Base-by-base conservation (phyloP, 2,113 vertebrate genomes). In the Corvus moneduloides region DNA sequence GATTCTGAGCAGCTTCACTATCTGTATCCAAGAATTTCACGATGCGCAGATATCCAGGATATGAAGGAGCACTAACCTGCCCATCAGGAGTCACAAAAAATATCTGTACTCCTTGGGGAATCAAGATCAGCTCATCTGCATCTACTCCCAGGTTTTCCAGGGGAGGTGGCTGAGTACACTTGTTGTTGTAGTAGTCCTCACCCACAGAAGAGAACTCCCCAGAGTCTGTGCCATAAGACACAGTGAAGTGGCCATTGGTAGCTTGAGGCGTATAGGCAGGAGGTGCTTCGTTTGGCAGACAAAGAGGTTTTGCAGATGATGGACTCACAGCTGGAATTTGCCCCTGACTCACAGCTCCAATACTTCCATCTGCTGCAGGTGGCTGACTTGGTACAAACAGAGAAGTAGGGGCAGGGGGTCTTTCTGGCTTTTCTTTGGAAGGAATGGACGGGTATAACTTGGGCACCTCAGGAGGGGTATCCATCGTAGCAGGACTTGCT, bases 41-140 rank as follows among this genome's bases (percentile, higher is more conserved):
- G 5, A 99, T 98, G 51, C 99, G 98, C 43, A 99, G 98, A 96
- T 98, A 99, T 33, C 99, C 99, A 3, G 99, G 99, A 94, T 99
- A 99, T 0, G 99, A 99, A 3, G 99, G 99, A 23, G 99, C 99
- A 33, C 99, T 99, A 73, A 99, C 99, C 27, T 98, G 98, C 56
- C 99, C 99, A 5, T 99, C 98, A 39, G 99, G 98, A 44, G 98
- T 99, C 69, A 99, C 99, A 93, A 98, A 99, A 93, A 99, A 99
- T 84, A 99, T 99, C 96, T 99, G 99, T 22, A 99, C 99, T n/a
- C 99, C 99, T 4, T 97, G 98, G 21, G 99, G 99, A 85, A 99
- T 98, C 93, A 99, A 97, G 84, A 99, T 98, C 78, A 99, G 89
- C 97, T 99, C 98, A 89, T 99, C 98, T 52, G 98, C 99, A 54